These are phyloP conservation scores for Meloidogyne exigua DNA, from an alignment of 1,140 invertebrate species.

Conservation along the genomic window DNA sequence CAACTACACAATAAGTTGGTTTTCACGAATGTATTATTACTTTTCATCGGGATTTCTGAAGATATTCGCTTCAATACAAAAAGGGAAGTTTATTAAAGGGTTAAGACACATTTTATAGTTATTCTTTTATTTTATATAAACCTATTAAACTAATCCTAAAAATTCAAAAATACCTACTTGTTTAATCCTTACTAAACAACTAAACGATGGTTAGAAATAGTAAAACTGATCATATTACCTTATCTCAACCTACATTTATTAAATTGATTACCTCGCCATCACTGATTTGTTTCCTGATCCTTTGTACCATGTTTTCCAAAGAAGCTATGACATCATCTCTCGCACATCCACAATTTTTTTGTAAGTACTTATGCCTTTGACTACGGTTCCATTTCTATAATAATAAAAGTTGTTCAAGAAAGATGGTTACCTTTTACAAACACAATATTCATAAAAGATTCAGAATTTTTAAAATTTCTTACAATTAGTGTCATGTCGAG, in stretches of 20 bases:
- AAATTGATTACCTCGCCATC: neutral
- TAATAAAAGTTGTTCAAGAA: constrained; percentile 2
- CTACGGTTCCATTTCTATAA: too few relatives aligned
- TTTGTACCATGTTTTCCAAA: neutral
- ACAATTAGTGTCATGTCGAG: constrained; percentile 38
- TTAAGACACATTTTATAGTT: too few relatives aligned
- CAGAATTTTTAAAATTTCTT: neutral
- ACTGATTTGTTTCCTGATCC: neutral
- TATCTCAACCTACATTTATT: neutral
- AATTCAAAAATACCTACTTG: too few relatives aligned
- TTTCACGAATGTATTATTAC: neutral
- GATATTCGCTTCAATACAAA: neutral
- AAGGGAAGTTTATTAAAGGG: too few relatives aligned
- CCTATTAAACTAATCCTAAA: too few relatives aligned
- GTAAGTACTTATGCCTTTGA: constrained; percentile 2
- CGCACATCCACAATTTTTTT: constrained; percentile 14
- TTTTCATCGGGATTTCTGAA: neutral
- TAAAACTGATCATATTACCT: too few relatives aligned
- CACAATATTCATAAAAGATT: too few relatives aligned
- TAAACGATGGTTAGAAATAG: too few relatives aligned
- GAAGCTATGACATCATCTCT: neutral
- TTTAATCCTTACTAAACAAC: too few relatives aligned
- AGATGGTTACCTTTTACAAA: too few relatives aligned
- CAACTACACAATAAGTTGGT: neutral
- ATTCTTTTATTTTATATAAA: too few relatives aligned